phyloP scores from a whole-genome alignment of 2,113 vertebrate genomes.

The Lycocorax pyrrhopterus region DNA sequence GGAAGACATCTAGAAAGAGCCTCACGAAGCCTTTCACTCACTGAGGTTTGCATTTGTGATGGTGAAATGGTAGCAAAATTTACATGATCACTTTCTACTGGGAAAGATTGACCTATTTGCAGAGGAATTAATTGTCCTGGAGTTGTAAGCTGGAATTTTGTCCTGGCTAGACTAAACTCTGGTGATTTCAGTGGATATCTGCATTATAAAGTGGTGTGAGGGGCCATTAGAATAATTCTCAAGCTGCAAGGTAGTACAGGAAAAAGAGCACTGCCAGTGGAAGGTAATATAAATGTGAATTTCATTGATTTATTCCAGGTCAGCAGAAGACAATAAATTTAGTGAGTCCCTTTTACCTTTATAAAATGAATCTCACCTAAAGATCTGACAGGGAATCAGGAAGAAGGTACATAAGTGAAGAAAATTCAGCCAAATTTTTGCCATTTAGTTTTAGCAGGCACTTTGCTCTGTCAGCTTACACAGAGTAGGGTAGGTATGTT shows the following conservation, averaged over 20 bases:
- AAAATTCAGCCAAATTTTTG: background rate
- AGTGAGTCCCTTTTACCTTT: background rate
- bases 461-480: background rate
- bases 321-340: background rate
- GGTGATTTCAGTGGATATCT: background rate
- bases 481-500: background rate
- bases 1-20: background rate
- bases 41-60: background rate
- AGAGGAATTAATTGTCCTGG: background rate
- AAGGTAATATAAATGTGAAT: background rate
- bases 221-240: background rate
- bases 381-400: background rate
- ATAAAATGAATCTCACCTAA: background rate
- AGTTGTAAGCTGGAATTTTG: background rate
- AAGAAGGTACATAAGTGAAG: background rate
- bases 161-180: background rate
- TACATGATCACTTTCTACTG: background rate
- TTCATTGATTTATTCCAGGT: conserved; percentile 35
- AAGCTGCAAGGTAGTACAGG: background rate
- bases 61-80: background rate
- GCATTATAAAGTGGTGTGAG: background rate
- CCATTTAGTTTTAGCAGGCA: background rate
- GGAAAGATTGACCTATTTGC: background rate
- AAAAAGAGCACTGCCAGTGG: background rate
- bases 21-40: background rate